Conservation (phyloP, 2,888 invertebrate species). For the Arctia plantaginis region DNA sequence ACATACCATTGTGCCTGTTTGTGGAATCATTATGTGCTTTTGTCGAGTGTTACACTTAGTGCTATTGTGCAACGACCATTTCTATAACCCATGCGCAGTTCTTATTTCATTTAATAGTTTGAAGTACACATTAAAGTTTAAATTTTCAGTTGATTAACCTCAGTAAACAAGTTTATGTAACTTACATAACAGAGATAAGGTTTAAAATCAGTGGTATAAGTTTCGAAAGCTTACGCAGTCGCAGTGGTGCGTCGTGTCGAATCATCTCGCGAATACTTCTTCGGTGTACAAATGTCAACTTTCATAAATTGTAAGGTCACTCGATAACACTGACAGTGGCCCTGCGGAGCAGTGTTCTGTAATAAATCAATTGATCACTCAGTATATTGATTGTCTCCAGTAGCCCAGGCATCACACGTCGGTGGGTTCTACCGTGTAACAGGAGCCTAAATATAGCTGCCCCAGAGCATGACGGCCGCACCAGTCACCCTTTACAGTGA, state of each 20-base stretch:
- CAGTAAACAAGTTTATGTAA: slow-evolving; percentile 55
- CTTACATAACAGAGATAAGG: slow-evolving; percentile 54
- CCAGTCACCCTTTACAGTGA: slow-evolving; percentile 64
- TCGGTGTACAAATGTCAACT: slow-evolving; percentile 58
- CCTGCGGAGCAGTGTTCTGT: slow-evolving; percentile 65
- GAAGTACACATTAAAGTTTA: slow-evolving; percentile 34
- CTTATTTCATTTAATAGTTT: slow-evolving; percentile 1
- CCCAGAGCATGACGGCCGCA: slow-evolving; percentile 54
- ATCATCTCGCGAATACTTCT: slow-evolving; percentile 50
- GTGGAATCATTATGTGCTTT: slow-evolving; percentile 56
- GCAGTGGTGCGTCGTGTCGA: slow-evolving; percentile 2
- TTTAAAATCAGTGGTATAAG: slow-evolving; percentile 39
- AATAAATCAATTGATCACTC: slow-evolving; percentile 69
- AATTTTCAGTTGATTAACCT: slow-evolving; percentile 36
- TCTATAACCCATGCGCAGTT: slow-evolving; percentile 2
- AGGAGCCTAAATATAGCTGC: slow-evolving; percentile 77
- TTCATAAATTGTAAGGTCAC: slow-evolving; percentile 63
- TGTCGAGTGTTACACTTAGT: slow-evolving; percentile 57
- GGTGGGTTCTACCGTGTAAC: slow-evolving; percentile 62
- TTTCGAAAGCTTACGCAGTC: slow-evolving; percentile 56
- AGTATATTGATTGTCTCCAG: slow-evolving; percentile 69
- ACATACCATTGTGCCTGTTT: slow-evolving; percentile 50
- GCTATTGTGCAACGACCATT: slow-evolving; percentile 55
- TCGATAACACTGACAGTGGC: slow-evolving; percentile 64
- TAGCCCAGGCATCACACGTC: slow-evolving; percentile 73